Conservation (phyloP, 1,140 invertebrate species). For the Aphelinus atriplicis region DNA sequence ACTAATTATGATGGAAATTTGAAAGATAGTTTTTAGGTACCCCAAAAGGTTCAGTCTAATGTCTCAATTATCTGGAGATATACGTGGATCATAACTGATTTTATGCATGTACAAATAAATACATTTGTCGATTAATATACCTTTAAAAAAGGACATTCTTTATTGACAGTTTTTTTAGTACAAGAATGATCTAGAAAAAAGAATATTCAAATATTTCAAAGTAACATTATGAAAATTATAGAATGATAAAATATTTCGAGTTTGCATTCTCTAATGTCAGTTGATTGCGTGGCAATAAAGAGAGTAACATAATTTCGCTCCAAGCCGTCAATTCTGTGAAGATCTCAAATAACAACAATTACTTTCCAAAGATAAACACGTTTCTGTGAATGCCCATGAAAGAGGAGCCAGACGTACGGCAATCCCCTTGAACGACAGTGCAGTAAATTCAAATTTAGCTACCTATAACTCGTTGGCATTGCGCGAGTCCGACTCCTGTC, state of each 20-base stretch:
- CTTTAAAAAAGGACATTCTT: no score
- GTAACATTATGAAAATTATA: no score
- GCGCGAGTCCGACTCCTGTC: no score
- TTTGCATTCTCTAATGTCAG: neutral
- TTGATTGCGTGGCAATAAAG: conserved; percentile 22
- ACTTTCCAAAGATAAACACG: conserved; percentile 29
- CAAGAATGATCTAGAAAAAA: no score
- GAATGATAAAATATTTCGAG: no score
- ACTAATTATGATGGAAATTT: no score
- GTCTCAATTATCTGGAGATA: no score
- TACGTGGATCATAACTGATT: neutral
- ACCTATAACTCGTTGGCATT: conserved; percentile 22
- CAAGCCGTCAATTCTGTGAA: conserved; percentile 23
- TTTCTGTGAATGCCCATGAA: conserved; percentile 6
- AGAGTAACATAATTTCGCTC: conserved; percentile 23
- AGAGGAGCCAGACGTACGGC: conserved; percentile 7
- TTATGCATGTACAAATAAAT: conserved; percentile 5
- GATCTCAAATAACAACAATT: conserved; percentile 31
- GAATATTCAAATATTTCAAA: no score
- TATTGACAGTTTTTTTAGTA: no score
- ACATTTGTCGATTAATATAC: neutral
- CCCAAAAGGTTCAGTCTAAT: no score
- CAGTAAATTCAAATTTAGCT: conserved; percentile 39
- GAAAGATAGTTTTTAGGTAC: no score
- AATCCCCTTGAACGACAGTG: conserved; percentile 6